A percentile compares a stretch with the other conserved stretches of the same genome.
Evolutionary conservation across 2,888 invertebrate genomes (phyloP).

Genomic region (Ormyrus pomaceus): DNA sequence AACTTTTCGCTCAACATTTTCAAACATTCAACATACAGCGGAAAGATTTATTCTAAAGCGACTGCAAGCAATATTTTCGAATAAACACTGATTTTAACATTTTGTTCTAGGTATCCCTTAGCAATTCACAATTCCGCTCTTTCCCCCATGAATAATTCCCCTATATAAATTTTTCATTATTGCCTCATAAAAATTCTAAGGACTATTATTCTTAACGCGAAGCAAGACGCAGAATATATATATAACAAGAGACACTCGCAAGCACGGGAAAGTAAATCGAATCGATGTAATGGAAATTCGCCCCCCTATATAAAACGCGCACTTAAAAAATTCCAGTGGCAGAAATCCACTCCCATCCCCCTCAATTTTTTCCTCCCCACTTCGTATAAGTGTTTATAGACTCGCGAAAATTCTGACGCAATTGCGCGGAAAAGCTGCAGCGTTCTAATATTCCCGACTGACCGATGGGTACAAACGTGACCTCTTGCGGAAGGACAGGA

Average conservation of each 20-base stretch:
- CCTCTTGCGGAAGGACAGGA: neutral
- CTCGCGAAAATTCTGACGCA: slow-evolving; percentile 9
- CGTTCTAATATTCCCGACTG: neutral
- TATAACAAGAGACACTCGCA: neutral
- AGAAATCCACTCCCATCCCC: slow-evolving; percentile 28
- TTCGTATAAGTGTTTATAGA: neutral
- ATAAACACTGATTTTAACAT: neutral
- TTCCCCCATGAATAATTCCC: slow-evolving; percentile 34
- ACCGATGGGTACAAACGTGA: neutral
- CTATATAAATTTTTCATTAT: slow-evolving; percentile 40
- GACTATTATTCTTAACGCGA: slow-evolving; percentile 31
- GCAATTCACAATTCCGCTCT: slow-evolving; percentile 8
- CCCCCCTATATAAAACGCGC: slow-evolving; percentile 1
- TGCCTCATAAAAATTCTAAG: slow-evolving; percentile 24
- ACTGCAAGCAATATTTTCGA: too few species aligned
- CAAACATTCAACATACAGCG: too few species aligned
- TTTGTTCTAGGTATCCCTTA: neutral
- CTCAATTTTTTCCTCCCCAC: slow-evolving; percentile 1
- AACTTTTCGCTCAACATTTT: too few species aligned
- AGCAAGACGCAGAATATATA: neutral
- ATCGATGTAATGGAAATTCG: slow-evolving; percentile 46
- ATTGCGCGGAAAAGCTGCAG: neutral
- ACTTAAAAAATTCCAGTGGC: slow-evolving; percentile 8
- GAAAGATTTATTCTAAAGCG: too few species aligned
- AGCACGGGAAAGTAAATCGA: slow-evolving; percentile 37